Conservation (phyloP, 2,888 invertebrate genomes). For the Carterocephalus palaemon region DNA sequence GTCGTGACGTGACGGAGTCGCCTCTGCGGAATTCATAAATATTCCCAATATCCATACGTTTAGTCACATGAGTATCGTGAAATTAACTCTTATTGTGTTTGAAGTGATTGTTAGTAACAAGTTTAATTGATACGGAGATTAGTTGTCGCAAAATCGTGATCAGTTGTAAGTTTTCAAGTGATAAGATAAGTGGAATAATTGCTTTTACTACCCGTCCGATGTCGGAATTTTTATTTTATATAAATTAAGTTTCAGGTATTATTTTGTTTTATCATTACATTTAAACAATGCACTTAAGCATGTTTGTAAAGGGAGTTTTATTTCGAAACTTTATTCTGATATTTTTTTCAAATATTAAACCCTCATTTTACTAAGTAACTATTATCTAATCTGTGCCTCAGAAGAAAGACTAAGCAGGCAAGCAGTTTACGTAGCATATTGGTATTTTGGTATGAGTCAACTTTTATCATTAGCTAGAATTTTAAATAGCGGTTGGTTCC, state of each 20-base stretch:
- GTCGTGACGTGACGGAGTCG: conserved; percentile 44
- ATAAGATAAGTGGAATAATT: conserved; percentile 70
- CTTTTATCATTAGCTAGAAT: no score
- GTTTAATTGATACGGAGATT: conserved; percentile 19
- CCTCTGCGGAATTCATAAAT: conserved; percentile 24
- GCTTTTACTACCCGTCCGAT: conserved; percentile 60
- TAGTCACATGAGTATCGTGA: conserved; percentile 9
- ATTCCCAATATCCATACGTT: neutral
- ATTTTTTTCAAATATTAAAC: no score
- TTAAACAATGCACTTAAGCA: no score
- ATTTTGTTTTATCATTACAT: conserved; percentile 1
- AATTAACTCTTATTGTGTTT: conserved; percentile 26
- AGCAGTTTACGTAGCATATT: no score
- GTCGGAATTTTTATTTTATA: conserved; percentile 41
- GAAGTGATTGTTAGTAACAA: conserved; percentile 33
- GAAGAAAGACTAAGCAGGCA: no score
- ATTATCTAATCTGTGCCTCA: no score
- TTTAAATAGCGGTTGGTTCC: no score
- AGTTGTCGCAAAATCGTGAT: conserved; percentile 33
- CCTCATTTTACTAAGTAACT: no score
- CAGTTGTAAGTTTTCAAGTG: conserved; percentile 57
- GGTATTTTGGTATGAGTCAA: no score
- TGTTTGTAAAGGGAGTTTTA: no score
- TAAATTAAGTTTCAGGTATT: no score
- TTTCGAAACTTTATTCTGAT: no score